These are phyloP conservation scores for Drosophila paramelanica DNA, from an alignment of 2,888 invertebrate genomes.

Conservation along the genomic window DNA sequence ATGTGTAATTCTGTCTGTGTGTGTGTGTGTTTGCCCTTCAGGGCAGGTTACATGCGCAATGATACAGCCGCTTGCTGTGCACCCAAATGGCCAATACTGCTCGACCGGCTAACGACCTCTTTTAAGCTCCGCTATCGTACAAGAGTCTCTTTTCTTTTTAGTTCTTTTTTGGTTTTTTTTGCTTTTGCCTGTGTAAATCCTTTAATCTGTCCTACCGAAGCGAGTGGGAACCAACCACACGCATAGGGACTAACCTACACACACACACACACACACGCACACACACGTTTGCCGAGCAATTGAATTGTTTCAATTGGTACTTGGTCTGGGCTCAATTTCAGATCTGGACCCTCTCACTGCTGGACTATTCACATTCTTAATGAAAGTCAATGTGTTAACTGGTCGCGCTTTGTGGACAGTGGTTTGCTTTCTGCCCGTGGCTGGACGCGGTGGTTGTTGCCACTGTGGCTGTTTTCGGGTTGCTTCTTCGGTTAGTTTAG, in stretches of 20 bases:
- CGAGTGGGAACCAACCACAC: conserved; percentile 49
- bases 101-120: conserved; percentile 25
- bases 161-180: neutral
- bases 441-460: conserved; percentile 29
- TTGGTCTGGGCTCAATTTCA: conserved; percentile 47
- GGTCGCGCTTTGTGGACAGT: conserved; percentile 20
- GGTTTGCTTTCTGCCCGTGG: conserved; percentile 8
- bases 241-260: conserved; percentile 11
- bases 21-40: conserved; percentile 15
- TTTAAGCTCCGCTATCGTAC: conserved; percentile 34
- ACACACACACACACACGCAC: conserved; percentile 1
- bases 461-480: conserved; percentile 26
- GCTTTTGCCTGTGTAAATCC: conserved; percentile 53
- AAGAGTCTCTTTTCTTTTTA: conserved; percentile 7
- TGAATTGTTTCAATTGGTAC: conserved; percentile 76
- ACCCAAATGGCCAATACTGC: conserved; percentile 39
- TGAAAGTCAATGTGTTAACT: conserved; percentile 65
- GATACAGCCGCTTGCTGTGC: conserved; percentile 53
- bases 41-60: conserved; percentile 46
- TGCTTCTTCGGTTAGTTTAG: conserved; percentile 40
- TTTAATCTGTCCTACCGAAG: conserved; percentile 74
- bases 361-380: conserved; percentile 62
- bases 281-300: conserved; percentile 51
- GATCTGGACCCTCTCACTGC: conserved; percentile 23
- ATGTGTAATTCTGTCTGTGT: conserved; percentile 2